Conservation (phyloP, 2,797 vertebrate species). For the Tapera naevia region DNA sequence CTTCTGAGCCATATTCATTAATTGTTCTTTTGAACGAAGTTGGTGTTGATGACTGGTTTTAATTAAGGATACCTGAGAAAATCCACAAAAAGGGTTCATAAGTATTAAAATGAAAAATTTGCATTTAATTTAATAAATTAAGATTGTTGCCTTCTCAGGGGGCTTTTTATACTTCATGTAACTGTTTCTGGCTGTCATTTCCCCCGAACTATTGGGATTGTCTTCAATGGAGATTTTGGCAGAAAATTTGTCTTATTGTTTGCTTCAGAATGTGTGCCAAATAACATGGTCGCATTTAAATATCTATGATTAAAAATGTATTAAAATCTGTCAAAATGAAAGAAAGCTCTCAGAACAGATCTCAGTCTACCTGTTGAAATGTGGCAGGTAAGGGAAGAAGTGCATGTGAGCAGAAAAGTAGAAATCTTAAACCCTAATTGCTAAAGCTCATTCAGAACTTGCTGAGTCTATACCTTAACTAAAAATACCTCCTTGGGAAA, state of each 20-base stretch:
- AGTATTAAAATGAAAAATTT: constrained; percentile 15
- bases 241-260: background rate
- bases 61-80: constrained; percentile 61
- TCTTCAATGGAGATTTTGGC: background rate
- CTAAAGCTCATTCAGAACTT: background rate
- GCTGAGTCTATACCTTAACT: background rate
- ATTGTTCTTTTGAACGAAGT: constrained; percentile 56
- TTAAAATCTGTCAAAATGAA: background rate
- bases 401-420: background rate
- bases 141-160: background rate
- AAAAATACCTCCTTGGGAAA: background rate
- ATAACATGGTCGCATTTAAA: background rate
- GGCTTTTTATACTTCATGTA: background rate
- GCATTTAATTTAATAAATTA: constrained; percentile 27
- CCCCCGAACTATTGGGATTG: background rate
- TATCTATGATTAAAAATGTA: background rate
- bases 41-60: constrained; percentile 46
- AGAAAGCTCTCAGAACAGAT: background rate
- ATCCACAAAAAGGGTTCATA: background rate
- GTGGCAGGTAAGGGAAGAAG: background rate
- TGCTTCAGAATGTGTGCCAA: background rate
- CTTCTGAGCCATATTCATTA: constrained; percentile 53
- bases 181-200: background rate
- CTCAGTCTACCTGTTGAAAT: background rate
- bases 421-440: background rate